Conservation (phyloP, 1,140 invertebrate genomes). For the Physella acuta region DNA sequence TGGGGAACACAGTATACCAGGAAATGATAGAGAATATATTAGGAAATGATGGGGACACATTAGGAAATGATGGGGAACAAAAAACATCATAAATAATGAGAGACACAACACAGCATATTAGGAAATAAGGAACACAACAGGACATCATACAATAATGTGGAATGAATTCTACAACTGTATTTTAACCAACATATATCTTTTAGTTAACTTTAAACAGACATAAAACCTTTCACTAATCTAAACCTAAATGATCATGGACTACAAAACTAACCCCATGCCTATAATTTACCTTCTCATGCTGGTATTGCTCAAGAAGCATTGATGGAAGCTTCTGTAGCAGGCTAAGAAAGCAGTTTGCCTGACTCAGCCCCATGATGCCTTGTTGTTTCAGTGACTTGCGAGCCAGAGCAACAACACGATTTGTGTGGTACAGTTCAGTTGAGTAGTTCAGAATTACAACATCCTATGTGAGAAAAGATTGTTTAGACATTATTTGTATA, state of each 20-base stretch:
- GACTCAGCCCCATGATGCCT: conserved; percentile 64
- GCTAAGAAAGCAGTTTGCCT: conserved; percentile 65
- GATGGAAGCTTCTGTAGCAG: conserved; percentile 64
- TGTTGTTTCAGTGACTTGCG: conserved; percentile 63
- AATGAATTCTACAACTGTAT: no score
- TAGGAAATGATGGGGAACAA: no score
- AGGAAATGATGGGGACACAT: no score
- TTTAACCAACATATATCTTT: no score
- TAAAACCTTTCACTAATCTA: no score
- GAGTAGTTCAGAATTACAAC: conserved; percentile 62
- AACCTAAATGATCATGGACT: no score
- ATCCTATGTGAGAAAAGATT: conserved; percentile 50
- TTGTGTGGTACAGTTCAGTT: conserved; percentile 57
- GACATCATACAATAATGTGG: neutral
- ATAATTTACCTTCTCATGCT: conserved; percentile 65
- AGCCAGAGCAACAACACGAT: conserved; percentile 62
- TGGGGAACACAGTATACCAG: no score
- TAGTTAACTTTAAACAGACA: no score
- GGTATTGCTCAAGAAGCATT: conserved; percentile 65
- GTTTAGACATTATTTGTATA: no score
- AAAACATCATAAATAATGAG: no score
- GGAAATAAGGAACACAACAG: neutral
- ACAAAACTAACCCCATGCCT: no score
- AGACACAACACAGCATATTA: neutral
- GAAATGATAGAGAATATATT: no score